A percentile compares a stretch with the other conserved stretches of the same genome.
Evolutionary conservation across 2,797 vertebrate genomes (phyloP).

Genomic region (Choloepus didactylus): DNA sequence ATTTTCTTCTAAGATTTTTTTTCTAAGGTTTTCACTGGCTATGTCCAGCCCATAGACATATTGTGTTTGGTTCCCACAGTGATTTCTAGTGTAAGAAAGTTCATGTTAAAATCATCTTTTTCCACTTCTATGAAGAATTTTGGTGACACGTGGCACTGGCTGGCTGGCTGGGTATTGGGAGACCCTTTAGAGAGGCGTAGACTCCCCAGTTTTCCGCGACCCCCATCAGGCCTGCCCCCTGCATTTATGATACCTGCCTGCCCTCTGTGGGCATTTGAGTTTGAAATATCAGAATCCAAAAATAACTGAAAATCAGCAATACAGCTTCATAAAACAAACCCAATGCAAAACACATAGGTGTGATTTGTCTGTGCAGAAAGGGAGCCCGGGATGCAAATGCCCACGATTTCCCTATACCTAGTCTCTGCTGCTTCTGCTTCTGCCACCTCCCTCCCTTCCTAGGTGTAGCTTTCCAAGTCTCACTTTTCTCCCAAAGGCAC

Average conservation of each 20-base stretch:
- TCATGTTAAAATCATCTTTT: neutral
- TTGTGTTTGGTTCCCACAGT: neutral
- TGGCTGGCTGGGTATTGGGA: too few species aligned
- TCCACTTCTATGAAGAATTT: neutral
- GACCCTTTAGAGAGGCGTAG: too few species aligned
- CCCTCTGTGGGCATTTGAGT: neutral
- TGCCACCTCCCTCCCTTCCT: neutral
- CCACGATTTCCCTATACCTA: neutral
- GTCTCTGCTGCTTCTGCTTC: neutral
- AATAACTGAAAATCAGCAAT: neutral
- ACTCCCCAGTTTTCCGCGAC: neutral
- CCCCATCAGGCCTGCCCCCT: neutral
- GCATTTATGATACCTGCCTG: neutral
- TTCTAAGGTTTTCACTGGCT: neutral
- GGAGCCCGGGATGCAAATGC: neutral
- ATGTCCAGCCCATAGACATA: neutral
- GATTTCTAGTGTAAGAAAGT: neutral
- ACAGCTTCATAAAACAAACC: neutral
- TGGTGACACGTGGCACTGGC: too few species aligned
- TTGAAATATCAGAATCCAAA: neutral
- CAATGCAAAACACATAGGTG: neutral
- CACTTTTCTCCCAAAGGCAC: neutral
- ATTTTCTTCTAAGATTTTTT: neutral
- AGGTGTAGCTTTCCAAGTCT: neutral
- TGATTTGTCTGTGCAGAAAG: neutral